Conservation (phyloP, 2,113 vertebrate genomes). For the Cololabis saira region DNA sequence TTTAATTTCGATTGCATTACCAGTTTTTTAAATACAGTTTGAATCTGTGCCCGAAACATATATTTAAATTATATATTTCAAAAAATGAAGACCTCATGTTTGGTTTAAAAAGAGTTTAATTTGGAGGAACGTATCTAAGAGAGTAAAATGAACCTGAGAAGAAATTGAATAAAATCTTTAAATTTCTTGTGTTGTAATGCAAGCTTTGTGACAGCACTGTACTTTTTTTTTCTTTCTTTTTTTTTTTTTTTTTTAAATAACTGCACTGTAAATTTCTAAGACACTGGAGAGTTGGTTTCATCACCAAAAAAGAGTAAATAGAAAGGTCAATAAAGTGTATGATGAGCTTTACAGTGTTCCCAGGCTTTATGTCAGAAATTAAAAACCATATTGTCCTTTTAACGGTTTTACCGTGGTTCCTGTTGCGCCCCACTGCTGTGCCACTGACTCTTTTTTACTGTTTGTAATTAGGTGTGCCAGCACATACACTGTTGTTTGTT, state of each 20-base stretch:
- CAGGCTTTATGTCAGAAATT: background rate
- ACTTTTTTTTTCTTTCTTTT: too few relatives aligned
- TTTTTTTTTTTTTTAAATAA: too few relatives aligned
- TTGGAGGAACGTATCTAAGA: too few relatives aligned
- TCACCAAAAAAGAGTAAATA: background rate
- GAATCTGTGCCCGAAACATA: too few relatives aligned
- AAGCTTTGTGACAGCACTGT: conserved; percentile 32
- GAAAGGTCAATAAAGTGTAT: background rate
- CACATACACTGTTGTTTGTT: conserved; percentile 19
- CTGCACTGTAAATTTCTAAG: conserved; percentile 7
- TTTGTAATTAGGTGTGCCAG: conserved; percentile 6
- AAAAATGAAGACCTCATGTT: too few relatives aligned
- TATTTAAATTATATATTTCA: too few relatives aligned
- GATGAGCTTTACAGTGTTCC: background rate
- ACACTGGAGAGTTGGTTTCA: background rate
- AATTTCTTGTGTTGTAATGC: background rate
- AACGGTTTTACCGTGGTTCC: background rate
- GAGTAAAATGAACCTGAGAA: background rate
- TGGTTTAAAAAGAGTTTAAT: background rate
- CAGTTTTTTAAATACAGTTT: too few relatives aligned
- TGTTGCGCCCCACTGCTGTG: conserved; percentile 9
- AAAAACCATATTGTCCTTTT: background rate
- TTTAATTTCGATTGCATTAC: background rate
- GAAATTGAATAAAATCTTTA: background rate
- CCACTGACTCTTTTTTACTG: background rate